Evolutionary conservation across 2,113 vertebrate species (phyloP).

Genomic region (Lamprologus callipterus): DNA sequence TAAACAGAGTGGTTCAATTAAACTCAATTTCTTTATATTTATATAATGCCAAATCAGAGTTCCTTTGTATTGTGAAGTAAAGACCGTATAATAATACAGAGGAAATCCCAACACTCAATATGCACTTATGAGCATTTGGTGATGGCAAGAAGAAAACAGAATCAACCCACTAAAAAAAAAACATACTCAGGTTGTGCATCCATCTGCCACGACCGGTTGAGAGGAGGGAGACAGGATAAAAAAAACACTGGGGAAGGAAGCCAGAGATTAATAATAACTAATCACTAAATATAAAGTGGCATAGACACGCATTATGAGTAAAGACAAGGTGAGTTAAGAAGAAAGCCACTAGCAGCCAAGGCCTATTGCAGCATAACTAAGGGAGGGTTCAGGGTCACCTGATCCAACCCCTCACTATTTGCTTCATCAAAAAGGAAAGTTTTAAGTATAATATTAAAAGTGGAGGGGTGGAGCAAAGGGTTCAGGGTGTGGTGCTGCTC

Average conservation of each 20-base stretch:
- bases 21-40: background rate
- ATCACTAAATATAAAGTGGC: background rate
- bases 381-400: background rate
- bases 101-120: background rate
- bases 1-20: background rate
- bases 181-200: background rate
- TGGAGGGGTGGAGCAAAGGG: background rate
- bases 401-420: background rate
- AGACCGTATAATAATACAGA: background rate
- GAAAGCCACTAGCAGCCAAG: background rate
- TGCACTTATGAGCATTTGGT: accelerated
- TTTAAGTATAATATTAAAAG: background rate
- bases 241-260: background rate
- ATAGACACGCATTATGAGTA: background rate
- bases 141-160: background rate
- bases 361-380: background rate
- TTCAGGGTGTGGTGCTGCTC: background rate
- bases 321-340: background rate
- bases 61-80: background rate
- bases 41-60: background rate
- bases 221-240: background rate
- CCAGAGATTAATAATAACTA: background rate
- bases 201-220: background rate
- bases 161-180: background rate
- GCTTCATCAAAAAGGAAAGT: background rate